These are phyloP conservation scores for Callospermophilus lateralis DNA, from an alignment of 2,113 vertebrate species.

Conservation along the genomic window DNA sequence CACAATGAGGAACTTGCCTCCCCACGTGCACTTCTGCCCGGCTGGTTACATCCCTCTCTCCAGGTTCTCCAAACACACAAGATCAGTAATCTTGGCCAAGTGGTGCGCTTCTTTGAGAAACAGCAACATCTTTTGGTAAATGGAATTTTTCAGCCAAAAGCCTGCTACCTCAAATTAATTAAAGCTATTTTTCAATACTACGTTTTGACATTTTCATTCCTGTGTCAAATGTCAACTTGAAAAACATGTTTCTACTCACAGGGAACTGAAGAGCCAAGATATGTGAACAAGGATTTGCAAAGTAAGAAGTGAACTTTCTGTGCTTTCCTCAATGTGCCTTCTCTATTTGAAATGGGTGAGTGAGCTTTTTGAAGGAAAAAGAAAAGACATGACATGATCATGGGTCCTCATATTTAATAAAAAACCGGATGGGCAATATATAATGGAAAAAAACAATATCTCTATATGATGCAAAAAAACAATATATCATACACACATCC, in stretches of 20 bases:
- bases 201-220: not conserved
- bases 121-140: not conserved
- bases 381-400: not conserved
- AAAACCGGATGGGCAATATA: not conserved
- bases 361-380: not conserved
- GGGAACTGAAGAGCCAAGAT: not conserved
- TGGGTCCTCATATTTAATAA: not conserved
- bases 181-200: not conserved
- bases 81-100: not conserved
- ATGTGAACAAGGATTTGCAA: not conserved
- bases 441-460: not conserved
- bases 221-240: not conserved
- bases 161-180: not conserved
- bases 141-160: not conserved
- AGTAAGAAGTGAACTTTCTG: not conserved
- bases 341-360: slow-evolving; percentile 4
- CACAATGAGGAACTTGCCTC: not conserved
- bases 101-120: not conserved
- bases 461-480: not conserved
- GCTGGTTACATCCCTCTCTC: no score
- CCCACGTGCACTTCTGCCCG: not conserved
- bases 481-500: not conserved
- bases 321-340: not conserved
- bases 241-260: not conserved
- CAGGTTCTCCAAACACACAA: not conserved